These are phyloP conservation scores for Amiota mariae DNA, from an alignment of 2,888 invertebrate genomes.

Conservation along the genomic window DNA sequence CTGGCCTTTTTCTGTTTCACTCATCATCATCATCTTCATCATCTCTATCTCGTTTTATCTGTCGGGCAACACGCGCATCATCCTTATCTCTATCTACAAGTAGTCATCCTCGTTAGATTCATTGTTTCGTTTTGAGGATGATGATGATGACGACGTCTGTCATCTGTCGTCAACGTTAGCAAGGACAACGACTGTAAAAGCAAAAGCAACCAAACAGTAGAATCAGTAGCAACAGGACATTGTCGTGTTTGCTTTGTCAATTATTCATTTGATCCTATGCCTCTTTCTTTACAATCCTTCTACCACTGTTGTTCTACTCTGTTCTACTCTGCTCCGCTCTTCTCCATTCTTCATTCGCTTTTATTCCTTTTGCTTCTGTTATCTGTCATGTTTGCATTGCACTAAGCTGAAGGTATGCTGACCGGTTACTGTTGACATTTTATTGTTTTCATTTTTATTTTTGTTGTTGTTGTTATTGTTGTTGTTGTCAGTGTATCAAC, in stretches of 20 bases:
- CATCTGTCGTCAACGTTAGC: constrained; percentile 22
- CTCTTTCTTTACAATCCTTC: not conserved
- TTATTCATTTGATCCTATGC: constrained; percentile 34
- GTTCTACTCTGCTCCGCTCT: no score
- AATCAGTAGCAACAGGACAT: constrained; percentile 13
- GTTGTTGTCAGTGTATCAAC: not conserved
- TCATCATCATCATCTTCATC: not conserved
- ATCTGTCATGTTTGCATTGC: constrained; percentile 21
- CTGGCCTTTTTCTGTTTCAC: constrained; percentile 13
- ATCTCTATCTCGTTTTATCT: constrained; percentile 1
- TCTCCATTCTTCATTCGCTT: not conserved
- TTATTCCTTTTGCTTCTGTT: constrained; percentile 22
- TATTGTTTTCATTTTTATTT: not conserved
- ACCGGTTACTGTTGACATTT: constrained; percentile 18
- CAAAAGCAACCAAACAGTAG: no score
- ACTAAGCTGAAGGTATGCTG: constrained; percentile 17
- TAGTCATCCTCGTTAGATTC: constrained; percentile 25
- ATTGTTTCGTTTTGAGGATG: constrained; percentile 12
- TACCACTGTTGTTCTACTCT: not conserved
- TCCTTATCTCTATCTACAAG: constrained; percentile 5
- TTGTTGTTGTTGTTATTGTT: not conserved
- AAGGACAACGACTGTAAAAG: not conserved
- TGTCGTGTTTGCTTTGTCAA: constrained; percentile 31
- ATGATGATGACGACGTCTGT: constrained; percentile 26
- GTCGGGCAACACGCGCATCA: not conserved